These are phyloP conservation scores for Lepidurus arcticus DNA, from an alignment of 1,140 invertebrate genomes.

Conservation along the genomic window DNA sequence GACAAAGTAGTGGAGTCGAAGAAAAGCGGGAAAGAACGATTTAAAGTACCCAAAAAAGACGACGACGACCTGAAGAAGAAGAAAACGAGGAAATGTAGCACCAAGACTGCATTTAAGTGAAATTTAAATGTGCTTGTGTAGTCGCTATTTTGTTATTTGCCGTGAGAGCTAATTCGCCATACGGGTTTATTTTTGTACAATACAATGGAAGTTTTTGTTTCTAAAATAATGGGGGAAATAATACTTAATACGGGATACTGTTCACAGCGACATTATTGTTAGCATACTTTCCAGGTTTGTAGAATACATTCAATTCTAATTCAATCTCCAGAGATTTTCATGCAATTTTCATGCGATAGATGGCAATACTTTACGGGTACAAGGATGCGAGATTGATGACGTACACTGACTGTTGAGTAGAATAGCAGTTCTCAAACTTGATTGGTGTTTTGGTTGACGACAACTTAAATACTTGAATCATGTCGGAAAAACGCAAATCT, in stretches of 20 bases:
- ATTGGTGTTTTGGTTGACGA: not conserved
- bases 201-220: not conserved
- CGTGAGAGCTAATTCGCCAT: too few relatives aligned
- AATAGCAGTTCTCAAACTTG: not conserved
- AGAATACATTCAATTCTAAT: too few relatives aligned
- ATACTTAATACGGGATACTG: too few relatives aligned
- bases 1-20: not conserved
- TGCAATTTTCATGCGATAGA: not conserved
- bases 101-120: too few relatives aligned
- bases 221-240: not conserved
- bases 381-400: not conserved
- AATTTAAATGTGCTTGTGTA: too few relatives aligned
- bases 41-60: not conserved
- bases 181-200: not conserved
- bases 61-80: not conserved
- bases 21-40: not conserved
- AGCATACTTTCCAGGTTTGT: too few relatives aligned
- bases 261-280: too few relatives aligned
- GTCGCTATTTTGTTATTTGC: too few relatives aligned
- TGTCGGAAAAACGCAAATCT: constrained; percentile 69
- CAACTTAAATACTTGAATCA: constrained; percentile 47
- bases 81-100: not conserved
- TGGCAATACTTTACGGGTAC: not conserved
- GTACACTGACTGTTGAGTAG: not conserved
- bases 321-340: too few relatives aligned